Evolutionary conservation across 1,140 invertebrate genomes (phyloP).

Genomic region (Drosophila rhopaloa): DNA sequence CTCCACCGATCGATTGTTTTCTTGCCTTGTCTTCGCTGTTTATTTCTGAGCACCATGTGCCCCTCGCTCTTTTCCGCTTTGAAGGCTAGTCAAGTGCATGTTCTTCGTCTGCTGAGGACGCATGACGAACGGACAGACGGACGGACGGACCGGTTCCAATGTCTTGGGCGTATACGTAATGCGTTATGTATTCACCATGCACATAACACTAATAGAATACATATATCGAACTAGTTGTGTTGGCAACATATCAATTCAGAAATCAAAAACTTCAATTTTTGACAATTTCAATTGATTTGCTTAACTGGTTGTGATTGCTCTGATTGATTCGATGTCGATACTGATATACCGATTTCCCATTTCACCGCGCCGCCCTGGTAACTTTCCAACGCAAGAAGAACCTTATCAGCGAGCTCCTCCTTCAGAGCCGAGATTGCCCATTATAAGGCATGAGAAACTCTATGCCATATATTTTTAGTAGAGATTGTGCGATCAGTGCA

Average conservation of each 20-base stretch:
- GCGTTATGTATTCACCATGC: conserved; percentile 13
- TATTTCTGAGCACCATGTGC: conserved; percentile 22
- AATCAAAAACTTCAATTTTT: conserved; percentile 33
- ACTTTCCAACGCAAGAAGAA: conserved; percentile 63
- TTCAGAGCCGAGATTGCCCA: conserved; percentile 37
- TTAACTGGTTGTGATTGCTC: conserved; percentile 72
- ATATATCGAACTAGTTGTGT: conserved; percentile 5
- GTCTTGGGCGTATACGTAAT: conserved; percentile 54
- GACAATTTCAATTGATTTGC: conserved; percentile 76
- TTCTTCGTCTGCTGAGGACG: conserved; percentile 69
- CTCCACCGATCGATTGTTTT: conserved; percentile 39
- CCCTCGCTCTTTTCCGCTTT: conserved; percentile 25
- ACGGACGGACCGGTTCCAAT: conserved; percentile 56
- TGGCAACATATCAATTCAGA: conserved; percentile 36
- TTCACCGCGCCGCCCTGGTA: conserved; percentile 41
- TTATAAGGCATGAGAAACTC: conserved; percentile 50
- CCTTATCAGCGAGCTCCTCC: conserved; percentile 54
- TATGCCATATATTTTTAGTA: conserved; percentile 7
- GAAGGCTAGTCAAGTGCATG: conserved; percentile 80
- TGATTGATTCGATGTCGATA: conserved; percentile 67
- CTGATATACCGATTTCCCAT: conserved; percentile 12
- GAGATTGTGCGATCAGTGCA: conserved; percentile 60
- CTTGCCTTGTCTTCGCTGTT: conserved; percentile 21
- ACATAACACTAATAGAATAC: conserved; percentile 33
- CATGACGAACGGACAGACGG: conserved; percentile 7